These are phyloP conservation scores for Drosophila prolongata DNA, from an alignment of 2,888 invertebrate species.

Conservation along the genomic window DNA sequence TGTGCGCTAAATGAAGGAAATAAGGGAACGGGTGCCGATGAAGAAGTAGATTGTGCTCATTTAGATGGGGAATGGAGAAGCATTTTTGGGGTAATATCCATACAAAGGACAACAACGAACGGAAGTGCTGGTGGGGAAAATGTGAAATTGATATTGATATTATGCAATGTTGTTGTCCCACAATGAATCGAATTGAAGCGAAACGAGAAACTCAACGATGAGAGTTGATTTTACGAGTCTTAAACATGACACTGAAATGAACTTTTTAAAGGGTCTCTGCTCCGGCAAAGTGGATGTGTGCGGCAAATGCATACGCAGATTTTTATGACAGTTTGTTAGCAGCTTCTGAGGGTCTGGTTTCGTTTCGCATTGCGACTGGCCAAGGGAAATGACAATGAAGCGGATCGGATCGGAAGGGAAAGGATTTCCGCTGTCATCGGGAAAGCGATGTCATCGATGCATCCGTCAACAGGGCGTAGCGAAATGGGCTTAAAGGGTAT, in stretches of 20 bases:
- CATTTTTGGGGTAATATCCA: slow-evolving; percentile 27
- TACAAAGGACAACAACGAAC: slow-evolving; percentile 28
- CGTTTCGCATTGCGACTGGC: not conserved
- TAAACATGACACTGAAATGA: slow-evolving; percentile 50
- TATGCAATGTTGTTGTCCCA: slow-evolving; percentile 41
- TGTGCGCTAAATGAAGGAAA: slow-evolving; percentile 11
- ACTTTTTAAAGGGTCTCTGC: slow-evolving; percentile 23
- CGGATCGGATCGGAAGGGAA: not conserved
- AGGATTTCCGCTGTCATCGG: slow-evolving; percentile 28
- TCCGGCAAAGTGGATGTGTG: slow-evolving; percentile 2
- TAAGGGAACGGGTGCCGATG: slow-evolving; percentile 1
- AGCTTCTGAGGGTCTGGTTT: not conserved
- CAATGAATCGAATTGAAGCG: slow-evolving; percentile 16
- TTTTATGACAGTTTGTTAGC: slow-evolving; percentile 37
- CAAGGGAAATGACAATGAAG: slow-evolving; percentile 10
- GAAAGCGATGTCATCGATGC: not conserved
- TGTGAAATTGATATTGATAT: slow-evolving; percentile 49
- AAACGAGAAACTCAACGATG: slow-evolving; percentile 16
- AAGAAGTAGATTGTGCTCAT: slow-evolving; percentile 22
- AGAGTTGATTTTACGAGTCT: slow-evolving; percentile 49
- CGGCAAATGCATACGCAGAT: slow-evolving; percentile 30
- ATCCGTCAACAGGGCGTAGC: not conserved
- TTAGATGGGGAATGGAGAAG: slow-evolving; percentile 10
- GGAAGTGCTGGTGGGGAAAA: slow-evolving; percentile 12
- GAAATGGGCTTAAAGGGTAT: not conserved